phyloP scores from a whole-genome alignment of 64 coral and sea anemone species.

The Montipora cactus region DNA sequence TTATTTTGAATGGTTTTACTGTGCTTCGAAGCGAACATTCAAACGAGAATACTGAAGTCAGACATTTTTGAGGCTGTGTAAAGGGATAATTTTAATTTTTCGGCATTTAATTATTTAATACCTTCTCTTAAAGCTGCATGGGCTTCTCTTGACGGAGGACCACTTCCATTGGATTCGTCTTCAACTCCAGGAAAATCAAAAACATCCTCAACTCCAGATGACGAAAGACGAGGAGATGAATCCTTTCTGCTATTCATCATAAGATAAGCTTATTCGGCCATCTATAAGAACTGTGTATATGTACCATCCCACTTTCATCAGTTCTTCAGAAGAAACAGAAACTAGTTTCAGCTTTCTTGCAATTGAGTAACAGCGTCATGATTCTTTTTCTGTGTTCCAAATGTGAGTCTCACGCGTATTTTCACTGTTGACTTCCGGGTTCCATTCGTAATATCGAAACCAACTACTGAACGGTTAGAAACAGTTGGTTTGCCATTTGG shows the following conservation, averaged over 20 bases:
- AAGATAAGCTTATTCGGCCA: not conserved
- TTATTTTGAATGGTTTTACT: no score
- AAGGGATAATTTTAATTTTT: no score
- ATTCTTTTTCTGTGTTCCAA: not conserved
- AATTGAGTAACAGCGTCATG: not conserved
- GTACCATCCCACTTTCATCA: no score
- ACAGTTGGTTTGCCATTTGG: no score
- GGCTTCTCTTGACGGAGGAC: conserved; percentile 45
- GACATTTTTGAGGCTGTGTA: no score
- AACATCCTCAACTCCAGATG: not conserved
- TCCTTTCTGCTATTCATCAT: not conserved
- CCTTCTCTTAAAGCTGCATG: conserved; percentile 61
- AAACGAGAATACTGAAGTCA: no score
- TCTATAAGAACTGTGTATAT: no score
- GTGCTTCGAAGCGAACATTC: no score
- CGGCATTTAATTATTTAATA: not conserved
- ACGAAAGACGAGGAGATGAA: not conserved
- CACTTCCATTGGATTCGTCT: conserved; percentile 21
- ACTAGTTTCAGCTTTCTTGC: not conserved
- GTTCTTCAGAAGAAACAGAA: not conserved
- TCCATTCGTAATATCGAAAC: no score
- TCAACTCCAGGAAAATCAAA: not conserved
- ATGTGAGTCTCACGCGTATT: no score
- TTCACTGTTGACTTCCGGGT: no score
- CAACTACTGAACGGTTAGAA: no score